A percentile compares a stretch with the other conserved stretches of the same genome.
Conservation (phyloP, 2,797 vertebrate species). For the Scolopax rusticola region DNA sequence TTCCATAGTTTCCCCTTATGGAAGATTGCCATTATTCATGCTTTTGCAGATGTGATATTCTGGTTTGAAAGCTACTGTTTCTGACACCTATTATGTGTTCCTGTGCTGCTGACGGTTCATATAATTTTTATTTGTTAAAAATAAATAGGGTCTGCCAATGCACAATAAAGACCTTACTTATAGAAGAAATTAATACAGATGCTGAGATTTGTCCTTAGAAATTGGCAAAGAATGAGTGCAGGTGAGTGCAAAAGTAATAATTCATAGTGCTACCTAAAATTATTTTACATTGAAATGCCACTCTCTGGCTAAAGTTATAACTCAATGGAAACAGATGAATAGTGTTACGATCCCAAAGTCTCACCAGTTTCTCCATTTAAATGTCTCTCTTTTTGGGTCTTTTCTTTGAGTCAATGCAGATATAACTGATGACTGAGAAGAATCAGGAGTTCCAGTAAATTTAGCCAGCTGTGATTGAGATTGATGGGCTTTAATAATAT, state of each 20-base stretch:
- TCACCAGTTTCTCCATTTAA: neutral
- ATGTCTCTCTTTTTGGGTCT: neutral
- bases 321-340: neutral
- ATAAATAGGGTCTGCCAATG: neutral
- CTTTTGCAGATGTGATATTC: neutral
- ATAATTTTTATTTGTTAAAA: neutral
- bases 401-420: neutral
- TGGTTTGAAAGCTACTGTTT: neutral
- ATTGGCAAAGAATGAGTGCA: neutral
- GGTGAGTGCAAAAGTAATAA: neutral
- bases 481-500: slow-evolving; percentile 46
- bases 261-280: neutral
- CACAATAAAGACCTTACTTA: neutral
- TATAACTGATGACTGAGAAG: neutral
- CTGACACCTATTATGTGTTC: neutral
- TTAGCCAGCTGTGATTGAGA: neutral
- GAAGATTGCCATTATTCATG: accelerated
- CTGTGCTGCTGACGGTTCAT: neutral
- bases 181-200: neutral
- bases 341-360: neutral
- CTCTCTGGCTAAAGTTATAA: neutral
- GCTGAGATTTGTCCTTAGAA: neutral
- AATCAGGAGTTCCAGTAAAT: neutral
- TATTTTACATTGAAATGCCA: neutral
- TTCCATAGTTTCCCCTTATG: neutral